Base-by-base conservation (phyloP, 2,113 vertebrate species). In the Callospermophilus lateralis region DNA sequence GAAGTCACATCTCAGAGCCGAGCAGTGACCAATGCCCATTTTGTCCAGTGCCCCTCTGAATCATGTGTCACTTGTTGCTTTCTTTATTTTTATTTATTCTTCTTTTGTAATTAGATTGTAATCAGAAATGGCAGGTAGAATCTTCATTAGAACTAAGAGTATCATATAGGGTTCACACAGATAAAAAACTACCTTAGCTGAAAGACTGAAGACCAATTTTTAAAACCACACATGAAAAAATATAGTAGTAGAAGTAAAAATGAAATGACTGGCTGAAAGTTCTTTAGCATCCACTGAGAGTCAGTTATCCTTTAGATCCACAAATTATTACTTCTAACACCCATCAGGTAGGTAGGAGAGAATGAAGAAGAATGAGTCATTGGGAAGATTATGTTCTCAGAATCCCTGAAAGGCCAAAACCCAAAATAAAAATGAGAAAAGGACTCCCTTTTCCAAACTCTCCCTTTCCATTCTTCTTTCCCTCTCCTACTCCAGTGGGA, bases 11-110 rank as follows among this genome's bases (percentile, higher is more conserved):
- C 9, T 58, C 42, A 32, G 34, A 12, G 0, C 4, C 20, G 39
- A 51, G 24, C 39, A 17, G 37, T 8, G 4, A 32, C 84, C 70
- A 3, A 9, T 17, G 16, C 32, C 86, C n/a, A 11, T 8, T 13
- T 26, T 16, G 4, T 20, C 84, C 28, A 51, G 10, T 10, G 0
- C 37, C 51, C 0, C 0, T 20, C 26, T n/a, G 1, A 4, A 6
- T 22, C 45, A 0, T 28, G 28, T 77, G 37, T 45, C 53, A 30
- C 65, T 48, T 19, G n/a, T 89, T 1, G 4, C 24, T 73, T 63
- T 28, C 17, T 74, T 85, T 37, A 65, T 39, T 39, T 58, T 72
- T 24, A 17, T 51, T 72, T 28, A 17, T 51, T 8, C 53, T 93
- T 88, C 65, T 53, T 63, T 67, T 94, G 15, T 84, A 28, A 30